Percentiles rank a stretch among this genome's conserved stretches.
Conservation (phyloP, 2,797 vertebrate species). For the Platalea minor region DNA sequence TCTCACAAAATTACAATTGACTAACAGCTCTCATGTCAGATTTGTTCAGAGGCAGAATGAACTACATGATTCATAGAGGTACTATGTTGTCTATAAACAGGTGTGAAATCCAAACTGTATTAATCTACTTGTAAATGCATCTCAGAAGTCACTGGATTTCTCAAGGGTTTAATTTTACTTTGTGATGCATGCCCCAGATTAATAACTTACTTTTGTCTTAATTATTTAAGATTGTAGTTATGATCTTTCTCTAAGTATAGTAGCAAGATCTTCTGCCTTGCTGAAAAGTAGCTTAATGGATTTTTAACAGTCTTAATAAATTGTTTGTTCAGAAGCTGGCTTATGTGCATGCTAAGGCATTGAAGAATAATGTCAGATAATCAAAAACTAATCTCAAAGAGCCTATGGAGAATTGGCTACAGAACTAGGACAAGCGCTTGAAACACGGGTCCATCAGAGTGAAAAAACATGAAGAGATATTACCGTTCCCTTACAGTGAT, state of each 20-base stretch:
- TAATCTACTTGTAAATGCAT: not conserved
- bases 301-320: not conserved
- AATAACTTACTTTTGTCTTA: not conserved
- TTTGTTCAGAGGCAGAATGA: not conserved
- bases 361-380: not conserved
- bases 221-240: not conserved
- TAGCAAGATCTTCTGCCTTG: not conserved
- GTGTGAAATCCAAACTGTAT: not conserved
- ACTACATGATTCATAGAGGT: not conserved
- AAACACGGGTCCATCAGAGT: not conserved
- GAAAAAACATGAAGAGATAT: not conserved
- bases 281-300: not conserved
- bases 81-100: not conserved
- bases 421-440: not conserved
- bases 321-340: not conserved
- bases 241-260: not conserved
- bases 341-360: not conserved
- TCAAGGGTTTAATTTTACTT: not conserved
- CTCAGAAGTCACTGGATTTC: not conserved
- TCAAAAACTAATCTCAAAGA: not conserved
- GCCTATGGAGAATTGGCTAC: not conserved
- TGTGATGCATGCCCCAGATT: not conserved
- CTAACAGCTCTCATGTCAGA: not conserved
- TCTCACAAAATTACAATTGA: not conserved
- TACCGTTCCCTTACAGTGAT: not conserved